Percentiles rank a stretch among this genome's conserved stretches.
Evolutionary conservation across 2,888 invertebrate genomes (phyloP).

Genomic region (Cryptophagus acutangulus): DNA sequence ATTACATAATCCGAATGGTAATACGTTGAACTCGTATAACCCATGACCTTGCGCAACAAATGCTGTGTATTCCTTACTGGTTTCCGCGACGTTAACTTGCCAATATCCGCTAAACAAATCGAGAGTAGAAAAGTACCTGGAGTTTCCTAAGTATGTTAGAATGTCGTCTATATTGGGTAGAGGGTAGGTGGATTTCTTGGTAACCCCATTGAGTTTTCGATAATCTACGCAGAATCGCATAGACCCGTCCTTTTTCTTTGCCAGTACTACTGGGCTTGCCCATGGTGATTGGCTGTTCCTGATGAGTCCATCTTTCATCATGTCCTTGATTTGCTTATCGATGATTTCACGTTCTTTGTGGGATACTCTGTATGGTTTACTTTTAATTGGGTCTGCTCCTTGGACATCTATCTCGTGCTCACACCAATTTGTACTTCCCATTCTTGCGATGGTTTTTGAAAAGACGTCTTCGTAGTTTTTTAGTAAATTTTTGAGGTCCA

Average conservation of each 20-base stretch:
- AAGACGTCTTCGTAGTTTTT: no score
- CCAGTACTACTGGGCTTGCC: conserved; percentile 16
- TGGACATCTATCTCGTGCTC: conserved; percentile 22
- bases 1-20: conserved; percentile 28
- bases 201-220: conserved; percentile 19
- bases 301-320: conserved; percentile 18
- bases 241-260: conserved; percentile 18
- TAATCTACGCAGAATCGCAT: conserved; percentile 22
- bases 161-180: conserved; percentile 27
- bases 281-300: conserved; percentile 16
- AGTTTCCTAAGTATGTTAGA: conserved; percentile 18
- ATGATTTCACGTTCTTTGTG: conserved; percentile 20
- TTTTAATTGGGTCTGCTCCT: conserved; percentile 17
- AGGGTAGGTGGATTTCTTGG: conserved; percentile 23
- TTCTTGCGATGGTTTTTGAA: conserved; percentile 14
- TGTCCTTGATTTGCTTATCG: conserved; percentile 20
- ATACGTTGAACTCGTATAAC: conserved; percentile 24
- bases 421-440: conserved; percentile 18
- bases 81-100: conserved; percentile 19
- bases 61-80: conserved; percentile 22
- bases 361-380: conserved; percentile 20
- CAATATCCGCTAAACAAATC: conserved; percentile 27
- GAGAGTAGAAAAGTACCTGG: conserved; percentile 23
- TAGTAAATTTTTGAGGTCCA: no score
- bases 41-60: conserved; percentile 24